Evolutionary conservation across 2,888 invertebrate genomes (phyloP), one percentile per base, ranked within the genome.

Genomic region (Xanthia togata): DNA sequence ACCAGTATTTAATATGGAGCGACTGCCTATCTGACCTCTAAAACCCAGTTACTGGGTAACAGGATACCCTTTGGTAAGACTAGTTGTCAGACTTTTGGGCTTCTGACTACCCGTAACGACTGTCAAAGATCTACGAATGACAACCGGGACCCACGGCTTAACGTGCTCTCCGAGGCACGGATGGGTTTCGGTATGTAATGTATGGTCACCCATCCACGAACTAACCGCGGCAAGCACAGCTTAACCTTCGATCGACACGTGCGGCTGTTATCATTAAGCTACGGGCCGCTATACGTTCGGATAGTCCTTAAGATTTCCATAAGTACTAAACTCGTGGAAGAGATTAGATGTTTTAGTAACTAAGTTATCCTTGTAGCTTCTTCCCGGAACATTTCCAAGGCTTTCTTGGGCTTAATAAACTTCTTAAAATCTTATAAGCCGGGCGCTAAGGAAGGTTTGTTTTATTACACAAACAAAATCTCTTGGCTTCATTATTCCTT

Each of bases 381-480:
- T 53, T 57, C 41, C n/a, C 14, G 17, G 17, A 63, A 65, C 17
- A 71, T 78, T 78, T 9, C 35, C 20, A 23, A 35, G 14, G 57
- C 23, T 63, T 62, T 79, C 38, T 41, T 12, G 20, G 20, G 31
- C 31, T 78, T 55, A 79, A 79, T 62, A 79, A 38, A 73, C 31
- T 64, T 78, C 6, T 57, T 23, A 78, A 78, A 64, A 23, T 26
- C 63, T 64, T 57, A 35, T 26, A 78, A 70, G 50, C 8, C 41
- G 23, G 23, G 31, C 26, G 6, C 31, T 59, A 50, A 35, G 41
- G 63, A 44, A 64, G 14, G 59, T 59, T 70, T 71, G 62, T 67
- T 79, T 79, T 55, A 63, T 74, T 71, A 71, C 53, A 55, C 2
- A 47, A 57, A 78, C 64, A 59, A 53, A 64, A 70, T 70, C 62